phyloP scores from a whole-genome alignment of 2,113 vertebrate genomes.

The Chamaea fasciata region DNA sequence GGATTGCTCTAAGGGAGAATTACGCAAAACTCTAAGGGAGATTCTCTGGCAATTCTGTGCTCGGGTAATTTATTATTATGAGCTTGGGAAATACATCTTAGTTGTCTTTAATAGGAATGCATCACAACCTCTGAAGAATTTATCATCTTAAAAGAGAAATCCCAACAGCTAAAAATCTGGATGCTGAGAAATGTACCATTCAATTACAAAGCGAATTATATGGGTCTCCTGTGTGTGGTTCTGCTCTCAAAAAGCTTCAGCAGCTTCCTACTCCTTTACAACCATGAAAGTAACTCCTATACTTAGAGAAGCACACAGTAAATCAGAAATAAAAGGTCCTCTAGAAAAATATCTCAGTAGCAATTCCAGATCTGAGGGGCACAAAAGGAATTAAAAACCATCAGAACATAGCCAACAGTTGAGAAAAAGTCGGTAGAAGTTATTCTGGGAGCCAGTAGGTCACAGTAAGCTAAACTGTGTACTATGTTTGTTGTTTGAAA shows the following conservation, averaged over 20 bases:
- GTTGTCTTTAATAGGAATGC: neutral
- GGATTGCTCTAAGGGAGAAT: neutral
- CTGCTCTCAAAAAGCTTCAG: neutral
- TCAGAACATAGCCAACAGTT: neutral
- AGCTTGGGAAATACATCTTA: neutral
- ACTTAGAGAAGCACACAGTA: neutral
- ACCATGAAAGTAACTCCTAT: neutral
- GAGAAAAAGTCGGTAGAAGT: neutral
- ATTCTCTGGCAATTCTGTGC: neutral
- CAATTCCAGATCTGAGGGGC: neutral
- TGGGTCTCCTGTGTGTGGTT: neutral
- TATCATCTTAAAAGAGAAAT: neutral
- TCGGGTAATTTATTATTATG: neutral
- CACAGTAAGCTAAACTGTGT: neutral
- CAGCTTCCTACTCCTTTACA: neutral
- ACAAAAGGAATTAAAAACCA: slow-evolving; percentile 15
- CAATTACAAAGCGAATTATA: slow-evolving; percentile 19
- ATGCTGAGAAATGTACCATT: neutral
- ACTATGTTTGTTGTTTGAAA: slow-evolving; percentile 1
- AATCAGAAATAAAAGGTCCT: neutral
- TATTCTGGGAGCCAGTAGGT: slow-evolving; percentile 5
- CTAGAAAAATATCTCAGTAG: neutral
- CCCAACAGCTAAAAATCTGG: neutral
- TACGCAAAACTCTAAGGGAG: neutral
- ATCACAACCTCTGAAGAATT: neutral